Base-by-base conservation (phyloP, 2,888 invertebrate species). In the Mechanitis messenoides region DNA sequence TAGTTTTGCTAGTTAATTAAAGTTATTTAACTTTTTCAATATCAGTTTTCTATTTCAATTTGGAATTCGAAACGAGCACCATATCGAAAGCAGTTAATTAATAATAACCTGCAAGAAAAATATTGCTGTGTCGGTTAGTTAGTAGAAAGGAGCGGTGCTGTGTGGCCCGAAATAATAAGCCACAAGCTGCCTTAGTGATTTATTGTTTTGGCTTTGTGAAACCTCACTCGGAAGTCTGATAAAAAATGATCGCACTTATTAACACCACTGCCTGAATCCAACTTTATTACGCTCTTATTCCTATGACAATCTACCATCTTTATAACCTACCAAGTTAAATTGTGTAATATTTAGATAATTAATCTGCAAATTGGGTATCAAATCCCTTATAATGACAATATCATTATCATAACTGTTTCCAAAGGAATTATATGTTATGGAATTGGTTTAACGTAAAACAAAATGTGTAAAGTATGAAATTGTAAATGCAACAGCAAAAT, bases 231-330 rank as follows among this genome's bases (percentile, higher is more conserved):
- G 83, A 83, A 83, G 78, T 77, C 75, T 78, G 82, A 81, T 87
- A 88, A 87, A 87, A 87, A 87, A 87, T 87, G 84, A 87, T 85
- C 84, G 78, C 79, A 80, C 85, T 87, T 87, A 87, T 87, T 87
- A 87, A 87, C 84, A 84, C 78, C 78, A 74, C 77, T 72, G 79
- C 73, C 75, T 76, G 76, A 78, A 76, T 76, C 75, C 78, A 76
- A 80, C 80, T 84, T 83, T 82, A 85, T 85, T 84, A 81, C 60
- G 56, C 55, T 56, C 54, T 54, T 54, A 65, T 62, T 53, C 50
- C 60, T 58, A 58, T 55, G 65, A 59, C 60, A 56, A 58, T 62
- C 42, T 58, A 56, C 58, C 58, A 61, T 61, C 59, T 64, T 58
- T 57, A 58, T 38, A 57, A 56, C 38, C 45, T 45, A 11, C 42